Evolutionary conservation across 2,113 vertebrate genomes (phyloP).

Genomic region (Junco hyemalis): DNA sequence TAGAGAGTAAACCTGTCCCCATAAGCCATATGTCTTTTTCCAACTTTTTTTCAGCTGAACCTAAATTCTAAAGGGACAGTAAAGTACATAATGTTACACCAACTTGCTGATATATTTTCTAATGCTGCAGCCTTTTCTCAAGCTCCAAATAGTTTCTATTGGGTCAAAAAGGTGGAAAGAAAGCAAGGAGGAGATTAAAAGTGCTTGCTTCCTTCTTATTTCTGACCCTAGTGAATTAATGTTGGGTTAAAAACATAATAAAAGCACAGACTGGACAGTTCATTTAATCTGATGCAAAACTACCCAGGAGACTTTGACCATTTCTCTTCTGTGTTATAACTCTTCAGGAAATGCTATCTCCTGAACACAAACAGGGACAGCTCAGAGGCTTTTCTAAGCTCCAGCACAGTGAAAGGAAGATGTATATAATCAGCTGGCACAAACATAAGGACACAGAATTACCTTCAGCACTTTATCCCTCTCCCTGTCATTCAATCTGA

Average conservation of each 20-base stretch:
- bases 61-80: slow-evolving; percentile 43
- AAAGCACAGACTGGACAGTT: not conserved
- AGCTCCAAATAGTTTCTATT: not conserved
- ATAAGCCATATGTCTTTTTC: slow-evolving; percentile 51
- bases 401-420: not conserved
- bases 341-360: not conserved
- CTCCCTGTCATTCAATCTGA: not conserved
- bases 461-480: not conserved
- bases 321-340: not conserved
- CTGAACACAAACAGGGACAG: not conserved
- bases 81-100: slow-evolving; percentile 5
- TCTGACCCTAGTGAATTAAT: not conserved
- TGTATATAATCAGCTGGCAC: not conserved
- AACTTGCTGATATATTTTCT: slow-evolving; percentile 23
- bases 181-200: not conserved
- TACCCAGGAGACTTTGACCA: not conserved
- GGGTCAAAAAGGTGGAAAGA: not conserved
- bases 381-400: not conserved
- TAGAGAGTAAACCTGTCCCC: slow-evolving; percentile 45
- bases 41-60: slow-evolving; percentile 35
- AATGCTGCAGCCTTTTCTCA: slow-evolving; percentile 1
- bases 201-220: not conserved
- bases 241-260: not conserved
- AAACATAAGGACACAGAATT: not conserved
- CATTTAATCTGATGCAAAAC: not conserved